Base-by-base conservation (phyloP, 92 coral and sea anemone species). In the Pocillopora meandrina region DNA sequence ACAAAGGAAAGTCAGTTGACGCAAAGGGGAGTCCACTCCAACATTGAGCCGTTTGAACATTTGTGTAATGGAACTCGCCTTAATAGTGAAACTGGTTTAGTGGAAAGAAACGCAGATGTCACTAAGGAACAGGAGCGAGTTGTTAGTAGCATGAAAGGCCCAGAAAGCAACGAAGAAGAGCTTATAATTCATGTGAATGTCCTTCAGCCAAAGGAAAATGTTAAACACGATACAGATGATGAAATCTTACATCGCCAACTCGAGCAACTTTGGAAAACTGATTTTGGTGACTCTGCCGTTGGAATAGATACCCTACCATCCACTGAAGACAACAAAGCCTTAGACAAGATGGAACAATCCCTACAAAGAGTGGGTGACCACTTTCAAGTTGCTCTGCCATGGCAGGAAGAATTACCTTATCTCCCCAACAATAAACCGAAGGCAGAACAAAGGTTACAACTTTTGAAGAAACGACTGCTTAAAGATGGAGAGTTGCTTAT, bases 301-400 rank as follows among this genome's bases (percentile, higher is more conserved):
- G 87, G 74, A 33, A 79, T 56, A 17, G 65, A 76, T 56, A 88
- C 76, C 31, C 74, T 77, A 64, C 19, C 79, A 36, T 91, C 90
- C 26, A 34, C 82, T 5, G 90, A 88, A 76, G 95, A 91, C 59
- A 82, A 81, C 52, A 76, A 59, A 71, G 95, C 90, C 33, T 61
- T 90, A 72, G 80, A 82, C 21, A 31, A 49, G 14, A 87, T 81
- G 94, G 91, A 78, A 83, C 55, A 78, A 77, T 47, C 89, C 5
- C 59, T 82, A 68, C 76, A 83, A 81, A 63, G 59, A 77, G 86
- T 85, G 15, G 85, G 63, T 20, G 73, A 78, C 35, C 86, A 87
- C 59, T 85, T 18, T 57, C 91, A 88, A 72, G 90, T 87, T 52
- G 93, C 90, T 16, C 77, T 87, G 70, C 93, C 91, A 12, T 87